Conservation (phyloP, 2,113 vertebrate species). For the Brienomyrus longianalis region DNA sequence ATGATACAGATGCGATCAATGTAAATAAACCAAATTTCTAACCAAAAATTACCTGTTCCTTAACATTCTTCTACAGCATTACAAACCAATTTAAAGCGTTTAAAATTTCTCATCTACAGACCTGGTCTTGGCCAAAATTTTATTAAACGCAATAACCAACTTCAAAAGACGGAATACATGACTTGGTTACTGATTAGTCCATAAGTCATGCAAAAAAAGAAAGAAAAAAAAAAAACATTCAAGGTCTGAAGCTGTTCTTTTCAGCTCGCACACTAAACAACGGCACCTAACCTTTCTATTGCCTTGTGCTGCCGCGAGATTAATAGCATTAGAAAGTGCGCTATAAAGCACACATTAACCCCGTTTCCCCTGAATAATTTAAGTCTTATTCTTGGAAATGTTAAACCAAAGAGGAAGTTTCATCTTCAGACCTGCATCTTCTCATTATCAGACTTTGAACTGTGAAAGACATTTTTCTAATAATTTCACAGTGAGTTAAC, state of each 20-base stretch:
- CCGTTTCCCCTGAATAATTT: not conserved
- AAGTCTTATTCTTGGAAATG: not conserved
- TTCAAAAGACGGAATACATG: not conserved
- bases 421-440: not conserved
- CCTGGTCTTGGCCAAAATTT: conserved; percentile 10
- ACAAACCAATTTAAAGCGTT: conserved; percentile 15
- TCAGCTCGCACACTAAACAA: not conserved
- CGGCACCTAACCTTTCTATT: not conserved
- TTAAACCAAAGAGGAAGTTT: not conserved
- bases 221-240: not conserved
- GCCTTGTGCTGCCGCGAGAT: not conserved
- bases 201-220: not conserved
- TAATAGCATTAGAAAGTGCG: not conserved
- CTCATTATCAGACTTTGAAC: not conserved
- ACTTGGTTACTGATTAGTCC: conserved; percentile 10
- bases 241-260: not conserved
- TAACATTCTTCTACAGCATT: not conserved
- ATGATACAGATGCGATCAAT: not conserved
- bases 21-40: not conserved
- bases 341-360: not conserved
- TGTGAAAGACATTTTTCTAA: not conserved
- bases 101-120: conserved; percentile 17
- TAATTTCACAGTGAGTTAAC: not conserved
- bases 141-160: conserved; percentile 3
- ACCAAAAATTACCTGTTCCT: not conserved